Base-by-base conservation (phyloP, 2,888 invertebrate species). In the Lobophora halterata region DNA sequence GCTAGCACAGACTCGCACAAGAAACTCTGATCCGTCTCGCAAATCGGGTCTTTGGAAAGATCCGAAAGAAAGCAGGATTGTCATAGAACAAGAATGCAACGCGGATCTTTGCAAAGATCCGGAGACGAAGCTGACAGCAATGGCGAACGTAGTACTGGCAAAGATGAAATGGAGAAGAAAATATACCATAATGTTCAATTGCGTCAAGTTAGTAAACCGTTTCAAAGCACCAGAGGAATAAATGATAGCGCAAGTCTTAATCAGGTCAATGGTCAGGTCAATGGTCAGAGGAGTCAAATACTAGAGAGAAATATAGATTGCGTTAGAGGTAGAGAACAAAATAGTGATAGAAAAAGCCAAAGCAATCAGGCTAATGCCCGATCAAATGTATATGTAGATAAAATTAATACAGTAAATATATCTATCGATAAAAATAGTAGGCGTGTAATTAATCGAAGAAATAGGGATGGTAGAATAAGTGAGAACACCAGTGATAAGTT, bases 11-110 rank as follows among this genome's bases (percentile, higher is more conserved):
- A 80, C 52, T 75, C 81, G 0, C 83, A 85, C 48, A 85, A 87
- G 63, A 77, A 77, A 70, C 87, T 88, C 78, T 88, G 87, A 88
- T 87, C 86, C 77, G 67, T 55, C 63, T 67, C 56, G 60, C 60
- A 45, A 30, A 46, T 53, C 71, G 76, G 71, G 61, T 71, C 64
- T 28, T 44, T 39, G 38, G 47, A 42, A 42, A 50, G 58, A 63
- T 67, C 67, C 65, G 65, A 49, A 32, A 23, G 20, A 9, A 25
- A 27, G 24, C 26, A 21, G 12, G 36, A 28, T n/a, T 24, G 27
- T 18, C 21, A 36, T 14, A 9, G 5, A 6, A n/a, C 20, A 21
- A 36, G 5, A 16, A 3, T 16, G 24, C 23, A 30, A 29, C 14
- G 21, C 29, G 49, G 36, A 44, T 46, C 44, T 49, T 50, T 50